Conservation (phyloP, 64 coral and sea anemone species). For the Orbicella faveolata region DNA sequence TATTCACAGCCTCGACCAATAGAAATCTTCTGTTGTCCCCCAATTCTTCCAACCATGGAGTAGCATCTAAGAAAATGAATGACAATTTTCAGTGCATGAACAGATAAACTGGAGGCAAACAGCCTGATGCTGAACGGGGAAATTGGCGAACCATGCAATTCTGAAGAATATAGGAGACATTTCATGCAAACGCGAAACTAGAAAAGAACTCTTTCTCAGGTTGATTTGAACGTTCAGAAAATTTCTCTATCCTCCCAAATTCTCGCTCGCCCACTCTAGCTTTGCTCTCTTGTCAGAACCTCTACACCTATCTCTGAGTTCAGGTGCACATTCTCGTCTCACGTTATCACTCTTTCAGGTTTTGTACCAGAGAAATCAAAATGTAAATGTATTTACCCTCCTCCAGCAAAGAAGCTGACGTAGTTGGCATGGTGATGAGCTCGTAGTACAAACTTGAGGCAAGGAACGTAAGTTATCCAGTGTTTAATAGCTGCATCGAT, state of each 20-base stretch:
- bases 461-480: constrained; percentile 71
- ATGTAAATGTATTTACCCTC: constrained; percentile 40
- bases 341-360: no score
- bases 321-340: no score
- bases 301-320: no score
- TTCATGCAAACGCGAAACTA: no score
- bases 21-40: constrained; percentile 63
- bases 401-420: constrained; percentile 72
- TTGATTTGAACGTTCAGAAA: no score
- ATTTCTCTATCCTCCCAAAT: no score
- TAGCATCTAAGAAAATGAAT: constrained; percentile 48
- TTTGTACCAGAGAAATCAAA: background rate
- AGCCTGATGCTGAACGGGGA: no score
- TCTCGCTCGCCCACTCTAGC: no score
- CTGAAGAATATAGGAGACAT: no score
- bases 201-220: no score
- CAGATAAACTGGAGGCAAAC: background rate
- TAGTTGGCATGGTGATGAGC: constrained; percentile 9
- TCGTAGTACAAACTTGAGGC: constrained; percentile 49
- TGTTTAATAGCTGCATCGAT: constrained; percentile 64
- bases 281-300: no score
- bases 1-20: constrained; percentile 76
- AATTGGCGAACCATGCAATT: no score
- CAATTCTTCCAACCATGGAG: constrained; percentile 71
- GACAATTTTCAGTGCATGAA: background rate